Evolutionary conservation across 2,113 vertebrate genomes (phyloP).

Genomic region (Apodemus sylvaticus): DNA sequence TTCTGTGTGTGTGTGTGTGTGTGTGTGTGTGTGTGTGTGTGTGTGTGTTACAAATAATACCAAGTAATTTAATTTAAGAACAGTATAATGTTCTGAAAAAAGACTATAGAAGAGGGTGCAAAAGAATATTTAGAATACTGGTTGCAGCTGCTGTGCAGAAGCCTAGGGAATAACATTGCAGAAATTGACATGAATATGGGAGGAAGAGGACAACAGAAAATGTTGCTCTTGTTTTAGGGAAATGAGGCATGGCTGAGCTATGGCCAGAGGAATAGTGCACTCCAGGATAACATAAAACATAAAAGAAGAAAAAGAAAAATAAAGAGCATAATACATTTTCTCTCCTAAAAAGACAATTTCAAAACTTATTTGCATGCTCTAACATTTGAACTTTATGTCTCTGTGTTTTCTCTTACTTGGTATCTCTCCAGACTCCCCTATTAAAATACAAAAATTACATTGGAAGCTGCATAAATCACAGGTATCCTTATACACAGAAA

Average conservation of each 20-base stretch:
- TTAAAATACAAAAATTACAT: slow-evolving; percentile 72
- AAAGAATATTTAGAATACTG: not conserved
- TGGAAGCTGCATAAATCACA: slow-evolving; percentile 67
- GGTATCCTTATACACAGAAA: slow-evolving; percentile 51
- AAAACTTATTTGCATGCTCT: not conserved
- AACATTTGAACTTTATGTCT: slow-evolving; percentile 47
- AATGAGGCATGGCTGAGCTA: not conserved
- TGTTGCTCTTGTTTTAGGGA: not conserved
- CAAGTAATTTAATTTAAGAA: not conserved
- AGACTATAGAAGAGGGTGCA: not conserved
- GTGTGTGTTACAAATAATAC: not conserved
- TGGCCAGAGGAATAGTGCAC: not conserved
- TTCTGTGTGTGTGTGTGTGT: no score
- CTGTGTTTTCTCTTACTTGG: slow-evolving; percentile 43
- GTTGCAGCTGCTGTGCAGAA: not conserved
- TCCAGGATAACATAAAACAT: not conserved
- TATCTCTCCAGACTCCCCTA: slow-evolving; percentile 24
- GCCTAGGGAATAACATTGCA: not conserved
- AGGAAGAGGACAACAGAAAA: not conserved
- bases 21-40: no score
- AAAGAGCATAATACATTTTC: not conserved
- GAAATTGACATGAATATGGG: not conserved
- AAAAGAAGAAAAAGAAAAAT: not conserved
- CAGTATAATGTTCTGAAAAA: not conserved
- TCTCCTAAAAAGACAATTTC: not conserved